A percentile compares a stretch with the other conserved stretches of the same genome.
Conservation (phyloP, 2,888 invertebrate species). For the Ectemnius lituratus region DNA sequence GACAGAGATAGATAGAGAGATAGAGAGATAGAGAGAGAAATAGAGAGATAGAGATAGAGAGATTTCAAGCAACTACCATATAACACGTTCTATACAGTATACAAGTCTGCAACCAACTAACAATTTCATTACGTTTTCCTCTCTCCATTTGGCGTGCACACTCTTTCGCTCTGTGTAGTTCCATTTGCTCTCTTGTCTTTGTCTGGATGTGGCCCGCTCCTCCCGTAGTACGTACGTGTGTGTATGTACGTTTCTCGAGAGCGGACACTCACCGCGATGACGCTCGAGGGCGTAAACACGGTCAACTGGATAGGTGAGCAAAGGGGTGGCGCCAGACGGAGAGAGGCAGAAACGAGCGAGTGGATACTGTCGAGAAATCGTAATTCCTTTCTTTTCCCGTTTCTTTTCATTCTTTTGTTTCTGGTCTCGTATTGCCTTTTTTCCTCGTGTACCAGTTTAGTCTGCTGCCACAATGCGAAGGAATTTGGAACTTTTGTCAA, state of each 20-base stretch:
- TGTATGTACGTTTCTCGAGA: conserved; percentile 34
- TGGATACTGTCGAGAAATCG: conserved; percentile 5
- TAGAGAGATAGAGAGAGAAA: conserved; percentile 8
- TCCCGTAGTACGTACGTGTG: no score
- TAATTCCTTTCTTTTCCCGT: conserved; percentile 19
- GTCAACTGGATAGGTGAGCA: conserved; percentile 25
- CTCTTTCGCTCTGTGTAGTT: conserved; percentile 21
- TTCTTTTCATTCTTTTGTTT: conserved; percentile 30
- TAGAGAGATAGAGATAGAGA: conserved; percentile 16
- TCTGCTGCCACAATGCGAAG: conserved; percentile 68
- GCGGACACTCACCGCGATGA: conserved; percentile 28
- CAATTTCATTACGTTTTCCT: conserved; percentile 45
- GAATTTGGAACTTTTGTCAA: conserved; percentile 12
- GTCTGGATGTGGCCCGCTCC: conserved; percentile 9
- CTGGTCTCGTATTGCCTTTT: conserved; percentile 22
- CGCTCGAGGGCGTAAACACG: conserved; percentile 42
- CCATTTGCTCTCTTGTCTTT: conserved; percentile 31
- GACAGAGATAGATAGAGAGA: conserved; percentile 20
- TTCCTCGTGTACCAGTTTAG: conserved; percentile 68
- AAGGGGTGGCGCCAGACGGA: conserved; percentile 6
- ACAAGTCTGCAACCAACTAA: conserved; percentile 52
- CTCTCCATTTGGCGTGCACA: conserved; percentile 26
- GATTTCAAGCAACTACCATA: conserved; percentile 58
- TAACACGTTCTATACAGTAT: conserved; percentile 55
- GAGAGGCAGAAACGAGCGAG: conserved; percentile 20